These are phyloP conservation scores for Rhombomys opimus DNA, from an alignment of 2,113 vertebrate species.

Conservation along the genomic window DNA sequence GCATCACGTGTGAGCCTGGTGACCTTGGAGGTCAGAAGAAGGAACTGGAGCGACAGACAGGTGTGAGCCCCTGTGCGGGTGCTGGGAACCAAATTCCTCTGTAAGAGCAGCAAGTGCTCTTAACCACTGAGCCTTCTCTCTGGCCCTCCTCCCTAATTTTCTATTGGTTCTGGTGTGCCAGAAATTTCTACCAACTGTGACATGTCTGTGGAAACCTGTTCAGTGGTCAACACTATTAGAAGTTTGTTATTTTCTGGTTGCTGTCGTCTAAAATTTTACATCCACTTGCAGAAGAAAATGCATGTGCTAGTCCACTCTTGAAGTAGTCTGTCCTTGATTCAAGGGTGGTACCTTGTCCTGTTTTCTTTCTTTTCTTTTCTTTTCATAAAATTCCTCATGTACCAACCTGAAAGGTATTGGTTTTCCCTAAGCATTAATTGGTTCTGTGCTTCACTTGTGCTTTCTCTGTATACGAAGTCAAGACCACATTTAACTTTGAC, in stretches of 20 bases:
- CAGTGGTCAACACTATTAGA: background rate
- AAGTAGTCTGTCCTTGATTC: background rate
- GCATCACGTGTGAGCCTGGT: background rate
- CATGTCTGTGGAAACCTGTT: background rate
- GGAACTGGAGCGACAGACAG: background rate
- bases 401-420: background rate
- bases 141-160: background rate
- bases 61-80: background rate
- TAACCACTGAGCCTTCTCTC: background rate
- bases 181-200: background rate
- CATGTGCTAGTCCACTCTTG: background rate
- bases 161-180: background rate
- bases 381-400: background rate
- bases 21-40: background rate
- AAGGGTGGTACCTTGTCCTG: background rate
- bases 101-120: background rate
- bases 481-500: constrained; percentile 1
- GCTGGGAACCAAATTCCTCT: background rate
- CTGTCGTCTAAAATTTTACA: background rate
- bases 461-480: constrained; percentile 16
- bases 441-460: background rate
- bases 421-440: background rate
- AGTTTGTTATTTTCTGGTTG: background rate
- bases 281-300: background rate
- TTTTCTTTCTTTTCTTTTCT: background rate